Base-by-base conservation (phyloP, 2,888 invertebrate genomes). In the Cataglyphis albicans region DNA sequence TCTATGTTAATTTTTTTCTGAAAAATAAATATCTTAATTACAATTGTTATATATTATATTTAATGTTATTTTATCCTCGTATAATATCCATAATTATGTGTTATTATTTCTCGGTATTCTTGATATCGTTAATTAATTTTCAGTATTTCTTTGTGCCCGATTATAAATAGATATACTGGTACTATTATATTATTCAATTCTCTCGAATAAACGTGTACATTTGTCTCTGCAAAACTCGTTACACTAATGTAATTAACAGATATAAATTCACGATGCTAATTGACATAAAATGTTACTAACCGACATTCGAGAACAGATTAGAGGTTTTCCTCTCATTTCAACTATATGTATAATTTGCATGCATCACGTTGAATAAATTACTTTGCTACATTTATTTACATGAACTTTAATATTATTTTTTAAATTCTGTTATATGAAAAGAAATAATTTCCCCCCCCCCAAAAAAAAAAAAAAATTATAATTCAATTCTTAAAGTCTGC, bases 171-270 rank as follows among this genome's bases (percentile, higher is more conserved):
- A 76, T 76, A 67, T 67, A 76, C n/a, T 15, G 55, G 15, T 64
- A 41, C 10, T 38, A 67, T 67, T 76, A 75, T 75, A 52, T 52
- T 65, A 35, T 65, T n/a, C 55, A 25, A 25, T 38, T 55, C 76
- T 18, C 55, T n/a, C 35, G 52, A 55, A 67, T 29, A 9, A 18
- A 67, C 9, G n/a, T 12, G 9, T 18, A 55, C 38, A 65, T 76
- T 76, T 41, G 44, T 12, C 29, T 67, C 25, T n/a, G 25, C 29
- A 15, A 57, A 67, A 29, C 55, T 76, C 41, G 55, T 76, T 76
- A 41, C 15, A 76, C 55, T 67, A 55, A 76, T 38, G 55, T 55
- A 76, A 76, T 76, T 67, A 76, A 76, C 75, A 55, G 65, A 65
- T 76, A 64, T 64, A 35, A 74, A 75, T 52, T 55, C 67, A 65